Percentiles rank a stretch among this genome's conserved stretches.
Evolutionary conservation across 2,113 vertebrate genomes (phyloP).

Genomic region (Antechinus stuartii): DNA sequence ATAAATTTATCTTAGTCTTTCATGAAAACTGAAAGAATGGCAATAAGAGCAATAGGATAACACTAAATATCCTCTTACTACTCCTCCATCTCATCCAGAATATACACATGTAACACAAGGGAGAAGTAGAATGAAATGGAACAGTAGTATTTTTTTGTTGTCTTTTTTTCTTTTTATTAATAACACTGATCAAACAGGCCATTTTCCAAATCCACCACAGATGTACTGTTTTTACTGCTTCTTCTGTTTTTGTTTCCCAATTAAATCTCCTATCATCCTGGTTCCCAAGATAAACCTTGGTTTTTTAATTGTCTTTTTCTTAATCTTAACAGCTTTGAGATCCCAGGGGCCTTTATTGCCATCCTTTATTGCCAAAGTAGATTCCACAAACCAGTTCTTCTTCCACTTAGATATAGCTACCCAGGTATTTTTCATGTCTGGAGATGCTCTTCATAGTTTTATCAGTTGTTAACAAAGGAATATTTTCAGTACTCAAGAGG

Average conservation of each 20-base stretch:
- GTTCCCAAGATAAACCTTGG: background rate
- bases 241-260: conserved; percentile 23
- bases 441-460: background rate
- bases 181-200: background rate
- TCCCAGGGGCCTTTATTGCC: background rate
- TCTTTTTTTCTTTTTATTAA: background rate
- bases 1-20: background rate
- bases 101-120: background rate
- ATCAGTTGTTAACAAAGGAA: background rate
- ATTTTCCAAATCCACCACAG: conserved; percentile 13
- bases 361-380: background rate
- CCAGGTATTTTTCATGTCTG: background rate
- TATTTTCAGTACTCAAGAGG: background rate
- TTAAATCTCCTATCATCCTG: background rate
- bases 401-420: background rate
- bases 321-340: background rate
- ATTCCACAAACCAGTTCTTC: background rate
- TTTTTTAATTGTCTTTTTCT: background rate
- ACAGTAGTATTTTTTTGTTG: background rate
- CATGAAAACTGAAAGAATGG: background rate
- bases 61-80: background rate
- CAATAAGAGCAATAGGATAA: background rate
- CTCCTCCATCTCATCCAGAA: background rate
- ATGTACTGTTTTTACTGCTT: conserved; percentile 30
- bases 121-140: background rate